Base-by-base conservation (phyloP, 2,797 vertebrate species). In the Coracias cyanogaster region DNA sequence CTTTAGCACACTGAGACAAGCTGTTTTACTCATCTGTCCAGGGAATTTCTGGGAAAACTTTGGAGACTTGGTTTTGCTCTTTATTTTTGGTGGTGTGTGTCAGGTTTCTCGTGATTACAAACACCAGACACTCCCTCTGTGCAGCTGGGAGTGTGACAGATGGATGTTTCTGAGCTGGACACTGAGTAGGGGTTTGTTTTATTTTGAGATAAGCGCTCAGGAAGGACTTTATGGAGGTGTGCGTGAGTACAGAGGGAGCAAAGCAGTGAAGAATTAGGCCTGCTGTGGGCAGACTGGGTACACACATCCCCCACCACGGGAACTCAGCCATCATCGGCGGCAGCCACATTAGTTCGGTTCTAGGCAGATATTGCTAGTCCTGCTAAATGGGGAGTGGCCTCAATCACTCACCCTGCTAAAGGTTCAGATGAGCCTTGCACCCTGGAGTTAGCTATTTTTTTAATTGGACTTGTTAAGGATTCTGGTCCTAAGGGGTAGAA, bases 111-210 rank as follows among this genome's bases (percentile, higher is more conserved):
- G 66, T 61, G 46, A 57, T 80, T 86, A 35, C 20, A 86, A 80
- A 51, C 57, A 22, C 22, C 74, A 72, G 26, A 45, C 26, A 51
- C 62, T 87, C 81, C 70, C 82, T 95, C 71, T 87, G 58, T 84
- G 91, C 70, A 79, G 49, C 54, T 86, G 37, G 11, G 45, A 62
- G 66, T 2, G 0, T 70, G 95, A 77, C 41, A 39, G 70, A 82
- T 8, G 37, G 76, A 26, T 91, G 73, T 8, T 78, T 96, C 54
- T 86, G 65, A 94, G 86, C 71, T 89, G 86, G 86, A 91, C 72
- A 16, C 77, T 33, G 22, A 54, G 41, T 66, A 93, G 33, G 25
- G 41, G 22, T 48, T 94, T 94, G 55, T 51, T 93, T 94, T 82
- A 57, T 94, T 96, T 93, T 91, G 76, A 67, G 18, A 7, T 74